Evolutionary conservation across 2,797 vertebrate genomes (phyloP).

Genomic region (Sandelia bainsii): DNA sequence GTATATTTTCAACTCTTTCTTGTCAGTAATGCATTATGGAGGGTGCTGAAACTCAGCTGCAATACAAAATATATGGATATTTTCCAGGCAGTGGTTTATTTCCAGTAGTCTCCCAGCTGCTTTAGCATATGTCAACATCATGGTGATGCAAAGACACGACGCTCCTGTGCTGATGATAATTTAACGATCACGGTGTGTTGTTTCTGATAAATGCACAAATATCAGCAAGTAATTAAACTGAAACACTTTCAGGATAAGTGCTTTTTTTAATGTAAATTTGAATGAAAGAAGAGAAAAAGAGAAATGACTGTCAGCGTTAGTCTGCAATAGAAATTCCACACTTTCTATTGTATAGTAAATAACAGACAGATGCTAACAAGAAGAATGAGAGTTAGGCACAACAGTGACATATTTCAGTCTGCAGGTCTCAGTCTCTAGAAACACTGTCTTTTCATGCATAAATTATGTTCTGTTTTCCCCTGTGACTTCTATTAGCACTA

Average conservation of each 20-base stretch:
- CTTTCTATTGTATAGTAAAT: not conserved
- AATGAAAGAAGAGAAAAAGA: not conserved
- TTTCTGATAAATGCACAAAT: conserved; percentile 54
- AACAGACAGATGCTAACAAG: not conserved
- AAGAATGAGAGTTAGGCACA: conserved; percentile 9
- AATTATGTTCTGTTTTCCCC: conserved; percentile 18
- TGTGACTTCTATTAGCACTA: conserved; percentile 17
- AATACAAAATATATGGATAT: conserved; percentile 31
- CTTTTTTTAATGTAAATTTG: conserved; percentile 15
- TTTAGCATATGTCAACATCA: conserved; percentile 58
- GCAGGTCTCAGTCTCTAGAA: conserved; percentile 4
- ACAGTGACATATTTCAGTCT: conserved; percentile 17
- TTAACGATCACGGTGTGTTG: conserved; percentile 47
- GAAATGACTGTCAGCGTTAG: conserved; percentile 3
- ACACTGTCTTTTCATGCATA: conserved; percentile 22
- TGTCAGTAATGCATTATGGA: conserved; percentile 23
- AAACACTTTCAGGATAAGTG: conserved; percentile 20
- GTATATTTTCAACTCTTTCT: conserved; percentile 40
- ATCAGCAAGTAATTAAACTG: conserved; percentile 26
- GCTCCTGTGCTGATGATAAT: conserved; percentile 32
- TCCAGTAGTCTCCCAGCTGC: conserved; percentile 52
- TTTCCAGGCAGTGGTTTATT: conserved; percentile 46
- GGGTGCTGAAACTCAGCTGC: conserved; percentile 37
- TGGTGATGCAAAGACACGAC: conserved; percentile 36
- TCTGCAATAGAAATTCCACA: conserved; percentile 13